Evolutionary conservation across 2,888 invertebrate genomes (phyloP).

Genomic region (Brenthis hecate): DNA sequence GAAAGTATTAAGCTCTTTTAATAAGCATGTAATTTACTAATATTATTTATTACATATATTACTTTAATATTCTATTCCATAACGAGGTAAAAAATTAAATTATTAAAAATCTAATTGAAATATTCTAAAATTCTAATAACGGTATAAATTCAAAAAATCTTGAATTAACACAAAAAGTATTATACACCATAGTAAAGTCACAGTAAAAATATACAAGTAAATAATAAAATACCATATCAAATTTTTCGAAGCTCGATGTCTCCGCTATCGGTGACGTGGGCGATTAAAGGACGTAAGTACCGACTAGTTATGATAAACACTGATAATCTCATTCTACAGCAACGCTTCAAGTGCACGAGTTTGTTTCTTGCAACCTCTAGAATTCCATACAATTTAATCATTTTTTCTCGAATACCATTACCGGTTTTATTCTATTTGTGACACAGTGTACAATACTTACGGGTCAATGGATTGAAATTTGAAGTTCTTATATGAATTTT

Average conservation of each 20-base stretch:
- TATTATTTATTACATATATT: too few species aligned
- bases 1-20: too few species aligned
- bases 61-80: too few species aligned
- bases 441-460: not conserved
- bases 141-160: too few species aligned
- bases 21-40: too few species aligned
- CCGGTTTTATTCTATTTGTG: not conserved
- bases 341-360: constrained; percentile 64
- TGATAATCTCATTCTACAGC: constrained; percentile 76
- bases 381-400: constrained; percentile 38
- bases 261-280: constrained; percentile 71
- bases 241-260: constrained; percentile 58
- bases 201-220: not conserved
- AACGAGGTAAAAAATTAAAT: too few species aligned
- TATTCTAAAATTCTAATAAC: too few species aligned
- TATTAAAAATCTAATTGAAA: too few species aligned
- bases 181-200: too few species aligned
- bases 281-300: constrained; percentile 77
- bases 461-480: not conserved
- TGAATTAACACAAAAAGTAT: too few species aligned
- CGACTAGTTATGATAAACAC: constrained; percentile 73
- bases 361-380: constrained; percentile 60
- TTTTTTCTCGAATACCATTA: constrained; percentile 9
- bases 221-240: constrained; percentile 47
- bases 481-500: not conserved